These are phyloP conservation scores for Characodon lateralis DNA, from an alignment of 2,797 vertebrate genomes.

Conservation along the genomic window DNA sequence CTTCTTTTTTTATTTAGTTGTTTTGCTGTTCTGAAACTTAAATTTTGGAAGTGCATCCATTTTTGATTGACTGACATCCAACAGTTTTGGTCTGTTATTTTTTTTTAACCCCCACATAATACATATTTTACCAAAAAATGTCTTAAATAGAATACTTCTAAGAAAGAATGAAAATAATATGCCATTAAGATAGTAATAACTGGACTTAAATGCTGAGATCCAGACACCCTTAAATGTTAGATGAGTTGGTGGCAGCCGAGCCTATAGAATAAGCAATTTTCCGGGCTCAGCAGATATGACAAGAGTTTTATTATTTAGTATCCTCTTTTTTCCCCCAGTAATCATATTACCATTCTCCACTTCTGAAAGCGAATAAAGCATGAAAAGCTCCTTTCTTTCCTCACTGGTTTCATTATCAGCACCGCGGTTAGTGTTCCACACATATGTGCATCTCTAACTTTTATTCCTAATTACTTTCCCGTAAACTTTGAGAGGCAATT, in stretches of 20 bases:
- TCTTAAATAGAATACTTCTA: background rate
- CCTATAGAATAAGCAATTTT: background rate
- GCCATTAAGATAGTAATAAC: background rate
- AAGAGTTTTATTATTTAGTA: slow-evolving; percentile 11
- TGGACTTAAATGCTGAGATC: background rate
- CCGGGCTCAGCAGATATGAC: slow-evolving; percentile 15
- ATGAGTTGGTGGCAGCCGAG: background rate
- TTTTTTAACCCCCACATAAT: background rate
- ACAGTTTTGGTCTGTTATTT: background rate
- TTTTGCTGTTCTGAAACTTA: background rate
- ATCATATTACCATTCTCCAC: background rate
- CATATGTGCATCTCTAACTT: slow-evolving; percentile 44
- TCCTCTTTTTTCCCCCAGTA: background rate
- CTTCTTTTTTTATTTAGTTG: background rate
- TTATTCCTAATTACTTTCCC: slow-evolving; percentile 61
- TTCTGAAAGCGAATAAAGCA: slow-evolving; percentile 10
- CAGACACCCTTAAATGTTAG: background rate
- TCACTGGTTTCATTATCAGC: slow-evolving; percentile 17
- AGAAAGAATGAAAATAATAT: background rate
- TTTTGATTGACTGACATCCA: background rate
- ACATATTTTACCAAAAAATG: background rate
- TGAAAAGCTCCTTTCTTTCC: background rate
- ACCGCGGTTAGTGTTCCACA: slow-evolving; percentile 22
- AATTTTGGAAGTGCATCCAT: background rate
- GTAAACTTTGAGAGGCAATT: slow-evolving; percentile 67